Conservation (phyloP, 2,888 invertebrate species). For the Brachycybe producta region DNA sequence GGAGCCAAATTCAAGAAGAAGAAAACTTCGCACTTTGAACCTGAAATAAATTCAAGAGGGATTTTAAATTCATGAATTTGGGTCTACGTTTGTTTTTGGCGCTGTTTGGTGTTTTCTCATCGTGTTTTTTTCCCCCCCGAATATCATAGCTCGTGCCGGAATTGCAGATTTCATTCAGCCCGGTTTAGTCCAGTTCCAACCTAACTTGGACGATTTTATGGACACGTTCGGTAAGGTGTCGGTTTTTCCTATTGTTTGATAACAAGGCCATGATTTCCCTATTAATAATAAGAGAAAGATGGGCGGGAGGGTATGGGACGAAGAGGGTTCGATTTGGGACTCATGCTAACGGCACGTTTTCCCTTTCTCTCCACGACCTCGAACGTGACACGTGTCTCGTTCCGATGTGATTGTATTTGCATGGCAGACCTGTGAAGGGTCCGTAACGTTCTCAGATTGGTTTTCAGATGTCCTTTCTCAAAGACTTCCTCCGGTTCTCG, state of each 20-base stretch:
- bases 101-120: background rate
- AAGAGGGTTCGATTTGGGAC: no score
- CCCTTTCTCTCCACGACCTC: no score
- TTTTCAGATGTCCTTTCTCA: constrained; percentile 43
- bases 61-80: no score
- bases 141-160: constrained; percentile 55
- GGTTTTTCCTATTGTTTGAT: background rate
- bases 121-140: constrained; percentile 23
- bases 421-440: no score
- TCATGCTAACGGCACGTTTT: no score
- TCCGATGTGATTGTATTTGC: no score
- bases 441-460: constrained; percentile 14
- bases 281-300: no score
- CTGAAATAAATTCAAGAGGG: no score
- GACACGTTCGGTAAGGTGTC: constrained; percentile 50
- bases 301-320: no score
- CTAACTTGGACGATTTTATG: constrained; percentile 91
- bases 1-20: no score
- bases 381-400: no score
- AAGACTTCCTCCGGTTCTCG: constrained; percentile 48
- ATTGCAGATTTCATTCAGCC: constrained; percentile 97
- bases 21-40: no score
- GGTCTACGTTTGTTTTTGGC: background rate
- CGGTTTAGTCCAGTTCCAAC: constrained; percentile 89
- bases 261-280: background rate